Conservation (phyloP, 2,888 invertebrate genomes). For the Clusia tigrina region DNA sequence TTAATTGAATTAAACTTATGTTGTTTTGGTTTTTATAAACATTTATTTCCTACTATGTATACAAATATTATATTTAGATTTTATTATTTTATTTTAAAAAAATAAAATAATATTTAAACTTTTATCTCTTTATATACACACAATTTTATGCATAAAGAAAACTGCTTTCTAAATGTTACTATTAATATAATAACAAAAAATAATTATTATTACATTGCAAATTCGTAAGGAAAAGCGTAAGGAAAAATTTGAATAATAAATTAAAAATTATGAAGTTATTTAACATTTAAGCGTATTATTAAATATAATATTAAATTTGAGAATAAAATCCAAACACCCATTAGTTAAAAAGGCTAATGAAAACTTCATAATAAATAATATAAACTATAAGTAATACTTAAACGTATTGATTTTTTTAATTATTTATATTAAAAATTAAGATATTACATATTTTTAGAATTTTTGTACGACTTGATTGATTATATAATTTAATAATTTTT, state of each 20-base stretch:
- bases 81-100: background rate
- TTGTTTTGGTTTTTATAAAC: background rate
- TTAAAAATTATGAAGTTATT: background rate
- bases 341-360: background rate
- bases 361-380: background rate
- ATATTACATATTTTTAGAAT: slow-evolving; percentile 3
- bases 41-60: background rate
- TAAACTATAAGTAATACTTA: slow-evolving; percentile 1
- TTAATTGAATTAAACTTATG: too few relatives aligned
- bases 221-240: background rate
- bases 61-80: background rate
- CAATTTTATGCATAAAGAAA: slow-evolving; percentile 28
- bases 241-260: background rate
- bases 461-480: too few relatives aligned
- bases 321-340: background rate
- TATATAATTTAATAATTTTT: background rate
- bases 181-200: slow-evolving; percentile 32
- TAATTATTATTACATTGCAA: slow-evolving; percentile 30
- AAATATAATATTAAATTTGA: background rate
- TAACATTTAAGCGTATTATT: slow-evolving; percentile 10
- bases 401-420: too few relatives aligned
- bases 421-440: background rate
- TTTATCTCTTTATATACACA: slow-evolving; percentile 23
- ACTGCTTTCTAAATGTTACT: slow-evolving; percentile 48
- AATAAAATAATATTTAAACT: background rate